phyloP scores from a whole-genome alignment of 2,888 invertebrate species.

The Syrista parreyssii region DNA sequence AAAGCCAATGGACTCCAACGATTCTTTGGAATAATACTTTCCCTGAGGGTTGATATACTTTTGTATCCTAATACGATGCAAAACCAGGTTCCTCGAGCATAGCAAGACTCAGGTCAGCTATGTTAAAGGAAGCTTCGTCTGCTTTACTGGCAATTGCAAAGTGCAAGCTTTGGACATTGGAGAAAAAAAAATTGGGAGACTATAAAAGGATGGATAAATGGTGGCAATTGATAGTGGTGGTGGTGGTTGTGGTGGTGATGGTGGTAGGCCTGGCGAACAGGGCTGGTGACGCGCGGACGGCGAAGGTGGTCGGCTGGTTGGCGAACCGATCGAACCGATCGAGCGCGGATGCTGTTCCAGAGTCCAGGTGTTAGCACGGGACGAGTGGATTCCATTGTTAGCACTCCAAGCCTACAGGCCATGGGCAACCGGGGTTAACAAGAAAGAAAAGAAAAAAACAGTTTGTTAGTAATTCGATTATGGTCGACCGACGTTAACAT shows the following conservation, averaged over 20 bases:
- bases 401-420: slow-evolving; percentile 80
- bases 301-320: slow-evolving; percentile 60
- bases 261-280: slow-evolving; percentile 53
- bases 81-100: neutral
- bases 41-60: neutral
- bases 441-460: slow-evolving; percentile 78
- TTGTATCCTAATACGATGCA: neutral
- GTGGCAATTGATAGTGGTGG: neutral
- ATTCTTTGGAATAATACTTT: neutral
- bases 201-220: slow-evolving; percentile 48
- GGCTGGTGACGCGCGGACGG: slow-evolving; percentile 64
- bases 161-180: neutral
- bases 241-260: neutral
- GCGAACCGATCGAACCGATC: slow-evolving; percentile 61
- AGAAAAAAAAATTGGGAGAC: neutral
- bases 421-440: slow-evolving; percentile 73
- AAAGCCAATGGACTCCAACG: neutral
- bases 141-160: neutral
- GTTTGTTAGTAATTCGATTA: slow-evolving; percentile 73
- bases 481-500: slow-evolving; percentile 54
- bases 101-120: neutral
- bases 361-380: slow-evolving; percentile 67
- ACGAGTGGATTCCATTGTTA: slow-evolving; percentile 71
- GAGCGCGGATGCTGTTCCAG: slow-evolving; percentile 59
- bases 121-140: neutral